Evolutionary conservation across 2,888 invertebrate species (phyloP).

Genomic region (Ceraclea dissimilis): DNA sequence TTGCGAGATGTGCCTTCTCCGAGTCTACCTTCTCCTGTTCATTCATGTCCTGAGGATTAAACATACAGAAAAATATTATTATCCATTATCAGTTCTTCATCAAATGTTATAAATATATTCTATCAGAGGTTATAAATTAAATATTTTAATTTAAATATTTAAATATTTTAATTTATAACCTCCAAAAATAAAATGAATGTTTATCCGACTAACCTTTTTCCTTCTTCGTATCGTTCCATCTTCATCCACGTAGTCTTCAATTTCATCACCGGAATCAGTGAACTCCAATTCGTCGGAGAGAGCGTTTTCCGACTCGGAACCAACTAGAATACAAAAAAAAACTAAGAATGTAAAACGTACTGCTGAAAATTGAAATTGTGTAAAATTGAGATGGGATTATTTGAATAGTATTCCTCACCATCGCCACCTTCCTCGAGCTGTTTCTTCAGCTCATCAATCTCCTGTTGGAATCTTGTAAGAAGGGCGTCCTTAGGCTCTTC

Average conservation of each 20-base stretch:
- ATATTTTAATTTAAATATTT: no score
- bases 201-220: constrained; percentile 28
- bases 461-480: constrained; percentile 90
- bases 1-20: constrained; percentile 59
- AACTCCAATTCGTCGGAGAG: constrained; percentile 32
- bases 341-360: not conserved
- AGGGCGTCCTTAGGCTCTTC: constrained; percentile 97
- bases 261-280: constrained; percentile 31
- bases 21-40: constrained; percentile 40
- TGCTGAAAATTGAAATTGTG: not conserved
- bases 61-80: not conserved
- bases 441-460: constrained; percentile 85
- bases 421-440: constrained; percentile 70
- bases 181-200: no score
- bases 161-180: no score
- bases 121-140: no score
- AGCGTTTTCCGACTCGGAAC: constrained; percentile 23
- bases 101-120: no score
- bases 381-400: no score
- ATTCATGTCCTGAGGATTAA: constrained; percentile 30
- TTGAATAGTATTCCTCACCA: constrained; percentile 32
- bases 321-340: constrained; percentile 10
- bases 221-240: constrained; percentile 35
- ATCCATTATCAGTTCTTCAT: no score
- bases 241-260: constrained; percentile 39